phyloP scores from a whole-genome alignment of 2,113 vertebrate genomes.

The Gopherus evgoodei region DNA sequence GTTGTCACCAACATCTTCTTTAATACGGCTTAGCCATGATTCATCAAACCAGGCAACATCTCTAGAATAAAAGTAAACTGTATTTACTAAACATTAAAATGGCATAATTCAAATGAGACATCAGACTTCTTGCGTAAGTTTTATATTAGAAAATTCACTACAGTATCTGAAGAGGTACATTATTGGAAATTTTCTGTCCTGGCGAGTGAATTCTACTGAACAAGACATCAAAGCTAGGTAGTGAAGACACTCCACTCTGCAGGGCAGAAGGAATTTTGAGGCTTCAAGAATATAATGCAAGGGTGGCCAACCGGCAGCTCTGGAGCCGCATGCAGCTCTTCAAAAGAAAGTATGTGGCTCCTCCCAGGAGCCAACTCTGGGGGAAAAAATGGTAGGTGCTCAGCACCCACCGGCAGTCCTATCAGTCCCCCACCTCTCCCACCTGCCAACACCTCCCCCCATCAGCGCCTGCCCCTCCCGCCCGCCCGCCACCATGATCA shows the following conservation, averaged over 20 bases:
- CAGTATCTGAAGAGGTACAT: not conserved
- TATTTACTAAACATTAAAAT: not conserved
- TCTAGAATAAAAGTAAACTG: constrained; percentile 79
- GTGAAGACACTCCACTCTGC: not conserved
- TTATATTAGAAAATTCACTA: not conserved
- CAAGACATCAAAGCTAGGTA: not conserved
- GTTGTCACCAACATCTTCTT: constrained; percentile 93
- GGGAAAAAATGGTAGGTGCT: no score
- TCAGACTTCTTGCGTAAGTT: not conserved
- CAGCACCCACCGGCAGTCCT: no score
- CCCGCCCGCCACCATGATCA: no score
- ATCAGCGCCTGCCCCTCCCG: no score
- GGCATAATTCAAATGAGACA: not conserved
- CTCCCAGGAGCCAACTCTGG: no score
- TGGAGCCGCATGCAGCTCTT: no score
- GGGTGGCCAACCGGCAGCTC: no score
- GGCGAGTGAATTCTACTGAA: not conserved
- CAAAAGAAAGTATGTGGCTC: no score
- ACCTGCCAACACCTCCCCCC: no score
- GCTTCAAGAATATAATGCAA: not conserved
- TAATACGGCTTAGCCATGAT: constrained; percentile 92
- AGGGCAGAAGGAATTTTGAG: not conserved
- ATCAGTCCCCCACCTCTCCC: no score
- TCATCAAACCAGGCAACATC: constrained; percentile 92
- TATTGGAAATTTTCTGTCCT: constrained; percentile 15